Percentiles rank a stretch among this genome's conserved stretches.
Conservation (phyloP, 2,888 invertebrate genomes). For the Sisyra terminalis region DNA sequence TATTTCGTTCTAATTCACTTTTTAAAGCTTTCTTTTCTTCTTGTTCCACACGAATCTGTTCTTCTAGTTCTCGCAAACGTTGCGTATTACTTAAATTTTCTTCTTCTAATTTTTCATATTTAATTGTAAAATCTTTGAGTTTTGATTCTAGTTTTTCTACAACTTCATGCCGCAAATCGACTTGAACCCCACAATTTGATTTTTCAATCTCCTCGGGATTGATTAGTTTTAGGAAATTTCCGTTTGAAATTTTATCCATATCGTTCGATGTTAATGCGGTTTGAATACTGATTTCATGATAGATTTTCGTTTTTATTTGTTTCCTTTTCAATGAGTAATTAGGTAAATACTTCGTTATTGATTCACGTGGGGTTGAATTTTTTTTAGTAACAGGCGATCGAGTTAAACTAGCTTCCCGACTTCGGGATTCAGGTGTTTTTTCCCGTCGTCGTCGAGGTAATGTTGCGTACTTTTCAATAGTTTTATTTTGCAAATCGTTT, state of each 20-base stretch:
- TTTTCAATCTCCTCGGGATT: constrained; percentile 22
- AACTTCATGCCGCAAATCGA: constrained; percentile 44
- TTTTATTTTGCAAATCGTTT: constrained; percentile 22
- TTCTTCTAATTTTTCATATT: constrained; percentile 40
- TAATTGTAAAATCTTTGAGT: constrained; percentile 37
- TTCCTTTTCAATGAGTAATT: constrained; percentile 30
- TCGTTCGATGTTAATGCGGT: constrained; percentile 58
- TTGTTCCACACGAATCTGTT: constrained; percentile 47
- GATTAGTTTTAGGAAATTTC: constrained; percentile 26
- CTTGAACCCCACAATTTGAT: constrained; percentile 20
- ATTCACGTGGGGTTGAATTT: constrained; percentile 13
- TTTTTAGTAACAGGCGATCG: constrained; percentile 21
- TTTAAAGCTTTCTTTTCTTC: constrained; percentile 57
- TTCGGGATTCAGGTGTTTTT: constrained; percentile 24
- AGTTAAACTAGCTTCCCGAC: constrained; percentile 28
- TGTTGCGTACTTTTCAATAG: constrained; percentile 60
- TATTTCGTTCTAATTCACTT: constrained; percentile 56
- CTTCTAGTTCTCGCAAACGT: constrained; percentile 36
- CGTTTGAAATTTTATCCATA: constrained; percentile 53
- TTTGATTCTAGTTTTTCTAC: constrained; percentile 41
- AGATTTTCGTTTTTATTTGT: constrained; percentile 46
- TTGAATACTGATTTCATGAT: constrained; percentile 63
- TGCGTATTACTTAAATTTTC: constrained; percentile 25
- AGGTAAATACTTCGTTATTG: constrained; percentile 24
- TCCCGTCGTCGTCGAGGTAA: constrained; percentile 57